phyloP scores from a whole-genome alignment of 2,797 vertebrate species.

The Arctocebus calabarensis region DNA sequence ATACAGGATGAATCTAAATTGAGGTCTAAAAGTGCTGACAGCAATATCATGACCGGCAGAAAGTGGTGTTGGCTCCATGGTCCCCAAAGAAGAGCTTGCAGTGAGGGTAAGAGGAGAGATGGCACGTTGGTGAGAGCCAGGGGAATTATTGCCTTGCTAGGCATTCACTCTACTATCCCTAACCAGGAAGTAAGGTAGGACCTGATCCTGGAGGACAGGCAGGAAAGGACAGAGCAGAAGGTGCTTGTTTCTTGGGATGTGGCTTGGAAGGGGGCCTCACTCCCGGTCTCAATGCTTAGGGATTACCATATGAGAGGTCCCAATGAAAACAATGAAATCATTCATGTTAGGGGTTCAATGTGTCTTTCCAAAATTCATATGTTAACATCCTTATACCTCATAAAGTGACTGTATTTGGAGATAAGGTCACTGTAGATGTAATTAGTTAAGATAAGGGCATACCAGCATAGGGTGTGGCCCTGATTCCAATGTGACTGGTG shows the following conservation, averaged over 20 bases:
- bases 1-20: slow-evolving; percentile 6
- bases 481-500: background rate
- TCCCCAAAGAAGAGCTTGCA: background rate
- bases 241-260: background rate
- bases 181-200: background rate
- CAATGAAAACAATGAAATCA: background rate
- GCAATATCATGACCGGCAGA: background rate
- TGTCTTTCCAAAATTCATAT: background rate
- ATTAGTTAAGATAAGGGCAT: background rate
- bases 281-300: background rate
- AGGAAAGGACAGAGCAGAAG: background rate
- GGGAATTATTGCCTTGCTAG: background rate
- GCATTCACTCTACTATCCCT: background rate
- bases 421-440: background rate
- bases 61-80: background rate
- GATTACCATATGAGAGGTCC: background rate
- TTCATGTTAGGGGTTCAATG: background rate
- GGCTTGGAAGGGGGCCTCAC: background rate
- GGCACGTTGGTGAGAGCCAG: background rate
- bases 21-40: background rate
- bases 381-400: background rate
- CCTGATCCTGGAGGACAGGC: background rate
- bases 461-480: too few relatives aligned
- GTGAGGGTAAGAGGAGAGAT: background rate
- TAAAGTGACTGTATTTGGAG: background rate